A percentile compares a stretch with the other conserved stretches of the same genome.
These are phyloP conservation scores for Sebastes hubbsi DNA, from an alignment of 2,797 vertebrate species.

Conservation along the genomic window DNA sequence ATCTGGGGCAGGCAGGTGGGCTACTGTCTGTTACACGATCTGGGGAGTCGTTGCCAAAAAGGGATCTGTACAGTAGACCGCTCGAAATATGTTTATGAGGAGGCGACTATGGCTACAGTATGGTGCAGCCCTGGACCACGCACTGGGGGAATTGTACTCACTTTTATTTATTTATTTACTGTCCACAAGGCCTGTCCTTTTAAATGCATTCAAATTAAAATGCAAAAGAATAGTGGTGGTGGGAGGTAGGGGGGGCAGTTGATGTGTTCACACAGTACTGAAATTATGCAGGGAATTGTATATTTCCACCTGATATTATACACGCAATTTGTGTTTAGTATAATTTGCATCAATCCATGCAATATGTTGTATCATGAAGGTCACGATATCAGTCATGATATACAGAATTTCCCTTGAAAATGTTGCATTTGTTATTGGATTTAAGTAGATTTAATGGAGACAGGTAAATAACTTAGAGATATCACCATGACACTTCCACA, in stretches of 20 bases:
- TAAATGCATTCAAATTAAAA: constrained; percentile 45
- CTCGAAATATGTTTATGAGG: constrained; percentile 78
- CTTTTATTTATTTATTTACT: constrained; percentile 63
- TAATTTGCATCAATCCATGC: neutral
- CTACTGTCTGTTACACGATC: constrained; percentile 74
- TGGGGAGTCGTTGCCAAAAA: constrained; percentile 74
- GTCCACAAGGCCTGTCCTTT: constrained; percentile 19
- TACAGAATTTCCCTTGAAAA: neutral
- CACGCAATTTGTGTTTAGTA: neutral
- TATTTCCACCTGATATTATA: constrained; percentile 39
- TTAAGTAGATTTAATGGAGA: neutral
- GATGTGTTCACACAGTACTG: constrained; percentile 11
- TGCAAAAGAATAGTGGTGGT: neutral
- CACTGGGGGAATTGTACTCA: constrained; percentile 54
- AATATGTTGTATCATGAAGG: neutral
- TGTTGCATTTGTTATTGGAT: neutral
- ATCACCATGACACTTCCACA: neutral
- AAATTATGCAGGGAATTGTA: constrained; percentile 28
- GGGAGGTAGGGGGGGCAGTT: neutral
- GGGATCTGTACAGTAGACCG: constrained; percentile 78
- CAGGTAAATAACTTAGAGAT: neutral
- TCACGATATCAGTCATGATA: neutral
- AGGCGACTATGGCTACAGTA: constrained; percentile 74
- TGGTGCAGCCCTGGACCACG: constrained; percentile 64
- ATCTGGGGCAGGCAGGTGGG: constrained; percentile 82